phyloP scores from a whole-genome alignment of 1,140 invertebrate species.

The Lepidostoma basale region DNA sequence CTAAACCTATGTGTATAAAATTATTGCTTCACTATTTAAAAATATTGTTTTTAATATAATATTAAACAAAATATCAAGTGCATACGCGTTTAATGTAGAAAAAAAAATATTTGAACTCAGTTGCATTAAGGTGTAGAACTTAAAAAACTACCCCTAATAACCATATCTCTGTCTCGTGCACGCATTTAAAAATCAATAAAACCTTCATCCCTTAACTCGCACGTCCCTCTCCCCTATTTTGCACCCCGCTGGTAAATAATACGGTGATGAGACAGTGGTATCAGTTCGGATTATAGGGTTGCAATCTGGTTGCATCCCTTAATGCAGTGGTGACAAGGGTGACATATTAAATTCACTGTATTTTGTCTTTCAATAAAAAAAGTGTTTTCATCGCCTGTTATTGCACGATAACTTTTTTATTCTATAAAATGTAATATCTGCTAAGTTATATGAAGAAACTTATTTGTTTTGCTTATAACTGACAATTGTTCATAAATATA shows the following conservation, averaged over 20 bases:
- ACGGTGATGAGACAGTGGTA: slow-evolving; percentile 19
- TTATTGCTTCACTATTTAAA: too few species aligned
- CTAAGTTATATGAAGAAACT: too few species aligned
- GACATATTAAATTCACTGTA: slow-evolving; percentile 27
- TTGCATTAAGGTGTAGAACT: too few species aligned
- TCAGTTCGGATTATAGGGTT: slow-evolving; percentile 19
- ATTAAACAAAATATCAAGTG: too few species aligned
- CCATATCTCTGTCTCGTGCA: not conserved
- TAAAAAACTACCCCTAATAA: not conserved
- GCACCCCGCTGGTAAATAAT: slow-evolving; percentile 23
- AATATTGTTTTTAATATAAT: too few species aligned
- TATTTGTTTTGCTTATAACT: too few species aligned
- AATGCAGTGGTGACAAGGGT: not conserved
- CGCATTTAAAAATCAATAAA: slow-evolving; percentile 21
- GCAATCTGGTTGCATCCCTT: slow-evolving; percentile 16
- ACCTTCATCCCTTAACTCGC: not conserved
- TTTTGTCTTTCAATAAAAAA: slow-evolving; percentile 1
- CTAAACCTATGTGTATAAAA: too few species aligned
- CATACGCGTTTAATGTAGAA: too few species aligned
- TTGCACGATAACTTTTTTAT: too few species aligned
- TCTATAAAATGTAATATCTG: too few species aligned
- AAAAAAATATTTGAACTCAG: too few species aligned
- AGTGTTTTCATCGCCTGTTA: not conserved
- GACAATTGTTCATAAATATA: too few species aligned
- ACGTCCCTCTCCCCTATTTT: not conserved